Conservation (phyloP, 2,888 invertebrate species). For the Caenorhabditis parvicauda region DNA sequence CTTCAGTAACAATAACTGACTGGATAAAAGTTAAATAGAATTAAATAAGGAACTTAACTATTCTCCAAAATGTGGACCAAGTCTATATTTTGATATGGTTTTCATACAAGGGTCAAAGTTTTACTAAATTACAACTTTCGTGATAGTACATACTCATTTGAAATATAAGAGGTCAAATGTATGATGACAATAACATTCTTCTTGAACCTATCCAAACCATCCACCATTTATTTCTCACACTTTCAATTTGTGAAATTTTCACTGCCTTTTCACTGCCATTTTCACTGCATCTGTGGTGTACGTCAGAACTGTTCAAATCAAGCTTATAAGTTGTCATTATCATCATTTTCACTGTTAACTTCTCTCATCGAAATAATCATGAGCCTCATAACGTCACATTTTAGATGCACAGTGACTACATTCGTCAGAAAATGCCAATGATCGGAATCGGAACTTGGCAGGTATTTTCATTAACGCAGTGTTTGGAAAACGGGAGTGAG, state of each 20-base stretch:
- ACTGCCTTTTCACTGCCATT: background rate
- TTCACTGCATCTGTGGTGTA: background rate
- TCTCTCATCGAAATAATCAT: background rate
- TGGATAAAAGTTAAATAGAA: too few species aligned
- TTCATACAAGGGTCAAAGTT: too few species aligned
- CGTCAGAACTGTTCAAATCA: background rate
- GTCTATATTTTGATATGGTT: too few species aligned
- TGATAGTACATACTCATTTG: too few species aligned
- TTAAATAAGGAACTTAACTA: too few species aligned
- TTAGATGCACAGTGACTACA: conserved; percentile 32
- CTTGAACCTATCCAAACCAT: background rate
- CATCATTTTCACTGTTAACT: too few species aligned
- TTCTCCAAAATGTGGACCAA: too few species aligned
- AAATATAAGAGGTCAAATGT: too few species aligned
- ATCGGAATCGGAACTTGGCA: conserved; percentile 55
- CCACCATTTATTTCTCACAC: background rate
- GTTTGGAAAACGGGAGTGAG: too few species aligned
- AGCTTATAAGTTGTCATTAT: background rate
- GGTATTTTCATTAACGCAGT: conserved; percentile 5
- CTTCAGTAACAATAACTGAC: too few species aligned
- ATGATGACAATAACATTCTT: too few species aligned
- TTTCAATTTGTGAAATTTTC: background rate
- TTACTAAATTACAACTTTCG: too few species aligned
- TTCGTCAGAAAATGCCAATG: conserved; percentile 42
- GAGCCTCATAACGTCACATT: background rate